phyloP scores from a whole-genome alignment of 2,113 vertebrate genomes.

The Malaclemys terrapin region DNA sequence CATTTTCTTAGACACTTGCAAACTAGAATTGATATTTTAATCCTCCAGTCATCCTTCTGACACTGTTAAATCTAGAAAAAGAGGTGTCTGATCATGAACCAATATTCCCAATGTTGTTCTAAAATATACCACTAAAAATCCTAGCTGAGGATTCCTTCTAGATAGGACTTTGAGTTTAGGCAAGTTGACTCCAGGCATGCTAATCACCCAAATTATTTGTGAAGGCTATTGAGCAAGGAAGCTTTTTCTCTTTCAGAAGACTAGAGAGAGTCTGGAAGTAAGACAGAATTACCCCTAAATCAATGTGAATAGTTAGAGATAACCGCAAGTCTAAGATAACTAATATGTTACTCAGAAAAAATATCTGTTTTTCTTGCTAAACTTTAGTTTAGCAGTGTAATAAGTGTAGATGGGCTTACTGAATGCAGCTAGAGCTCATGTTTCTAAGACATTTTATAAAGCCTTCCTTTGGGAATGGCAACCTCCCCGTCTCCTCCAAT shows the following conservation, averaged over 20 bases:
- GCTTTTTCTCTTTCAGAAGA: neutral
- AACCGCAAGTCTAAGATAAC: neutral
- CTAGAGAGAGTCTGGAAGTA: neutral
- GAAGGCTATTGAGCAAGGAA: neutral
- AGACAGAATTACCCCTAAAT: neutral
- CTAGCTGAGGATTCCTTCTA: neutral
- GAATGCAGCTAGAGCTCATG: constrained; percentile 51
- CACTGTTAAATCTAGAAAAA: neutral
- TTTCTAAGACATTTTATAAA: constrained; percentile 62
- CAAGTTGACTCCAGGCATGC: neutral
- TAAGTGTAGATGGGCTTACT: constrained; percentile 39
- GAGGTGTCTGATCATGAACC: neutral
- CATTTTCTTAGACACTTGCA: neutral
- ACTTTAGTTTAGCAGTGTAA: neutral
- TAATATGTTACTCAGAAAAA: neutral
- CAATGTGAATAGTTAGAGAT: neutral
- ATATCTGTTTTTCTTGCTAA: neutral
- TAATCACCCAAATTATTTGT: neutral
- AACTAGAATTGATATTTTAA: neutral
- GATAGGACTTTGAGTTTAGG: neutral
- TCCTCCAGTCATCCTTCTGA: neutral
- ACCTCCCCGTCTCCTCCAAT: constrained; percentile 60
- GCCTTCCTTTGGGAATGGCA: constrained; percentile 56
- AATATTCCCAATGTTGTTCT: neutral
- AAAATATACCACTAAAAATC: neutral